These are phyloP conservation scores for Coregonus sp. DNA, from an alignment of 2,797 vertebrate species.

Conservation along the genomic window DNA sequence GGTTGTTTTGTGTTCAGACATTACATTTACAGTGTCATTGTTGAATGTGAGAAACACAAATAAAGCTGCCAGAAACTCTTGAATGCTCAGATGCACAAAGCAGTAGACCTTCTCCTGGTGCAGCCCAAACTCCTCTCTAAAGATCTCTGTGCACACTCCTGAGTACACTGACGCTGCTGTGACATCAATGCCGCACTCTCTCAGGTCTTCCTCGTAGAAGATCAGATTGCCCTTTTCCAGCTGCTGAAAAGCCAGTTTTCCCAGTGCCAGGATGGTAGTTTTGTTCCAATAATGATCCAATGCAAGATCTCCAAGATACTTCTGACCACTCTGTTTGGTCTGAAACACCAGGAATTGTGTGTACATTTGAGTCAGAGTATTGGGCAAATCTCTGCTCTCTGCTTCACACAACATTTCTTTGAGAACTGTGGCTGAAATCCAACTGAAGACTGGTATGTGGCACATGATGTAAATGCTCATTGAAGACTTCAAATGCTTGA, in stretches of 20 bases:
- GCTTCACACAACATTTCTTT: neutral
- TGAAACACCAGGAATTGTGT: neutral
- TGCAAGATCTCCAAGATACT: neutral
- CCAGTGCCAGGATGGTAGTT: neutral
- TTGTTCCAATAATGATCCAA: neutral
- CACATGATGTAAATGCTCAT: too few relatives aligned
- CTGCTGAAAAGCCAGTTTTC: constrained; percentile 3
- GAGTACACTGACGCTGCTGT: neutral
- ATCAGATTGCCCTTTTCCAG: neutral
- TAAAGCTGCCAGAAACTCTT: too few relatives aligned
- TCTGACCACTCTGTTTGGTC: neutral
- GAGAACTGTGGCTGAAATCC: neutral
- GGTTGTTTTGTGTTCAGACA: neutral
- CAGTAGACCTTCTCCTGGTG: neutral
- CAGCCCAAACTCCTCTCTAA: neutral
- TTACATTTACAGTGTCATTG: neutral
- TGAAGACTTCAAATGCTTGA: neutral
- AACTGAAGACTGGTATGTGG: too few relatives aligned
- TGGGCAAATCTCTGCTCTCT: neutral
- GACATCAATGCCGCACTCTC: constrained; percentile 8
- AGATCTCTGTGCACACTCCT: constrained; percentile 6
- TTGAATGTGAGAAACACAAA: neutral
- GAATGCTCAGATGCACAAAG: too few relatives aligned
- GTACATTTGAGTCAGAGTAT: constrained; percentile 1
- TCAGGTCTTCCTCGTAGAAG: neutral